These are phyloP conservation scores for Takifugu ocellatus DNA, from an alignment of 2,797 vertebrate species.

Conservation along the genomic window DNA sequence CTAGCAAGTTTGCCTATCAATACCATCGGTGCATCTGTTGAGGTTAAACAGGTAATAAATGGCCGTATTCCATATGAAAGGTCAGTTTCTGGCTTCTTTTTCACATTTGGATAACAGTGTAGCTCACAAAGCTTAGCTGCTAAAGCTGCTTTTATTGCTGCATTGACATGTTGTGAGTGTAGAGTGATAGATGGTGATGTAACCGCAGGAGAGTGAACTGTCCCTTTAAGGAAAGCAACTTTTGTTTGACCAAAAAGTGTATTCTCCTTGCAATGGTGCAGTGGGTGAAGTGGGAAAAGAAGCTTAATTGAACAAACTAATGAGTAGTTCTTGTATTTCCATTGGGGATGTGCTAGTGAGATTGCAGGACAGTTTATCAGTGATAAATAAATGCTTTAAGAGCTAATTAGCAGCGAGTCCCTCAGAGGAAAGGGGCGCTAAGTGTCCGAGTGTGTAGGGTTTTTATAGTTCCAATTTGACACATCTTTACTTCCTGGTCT, in stretches of 20 bases:
- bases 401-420: slow-evolving; percentile 76
- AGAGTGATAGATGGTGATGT: no score
- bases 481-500: slow-evolving; percentile 55
- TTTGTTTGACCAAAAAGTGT: slow-evolving; percentile 48
- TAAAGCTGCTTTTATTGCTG: no score
- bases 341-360: slow-evolving; percentile 75
- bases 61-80: no score
- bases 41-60: no score
- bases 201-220: slow-evolving; percentile 11
- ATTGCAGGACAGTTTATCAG: slow-evolving; percentile 84
- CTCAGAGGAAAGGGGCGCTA: slow-evolving; percentile 63
- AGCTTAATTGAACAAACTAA: slow-evolving; percentile 82
- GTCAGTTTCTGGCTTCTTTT: no score
- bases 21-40: no score
- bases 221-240: slow-evolving; percentile 41
- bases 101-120: no score
- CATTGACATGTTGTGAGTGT: no score
- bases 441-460: slow-evolving; percentile 64
- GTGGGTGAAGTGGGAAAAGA: slow-evolving; percentile 67
- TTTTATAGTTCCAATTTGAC: slow-evolving; percentile 54
- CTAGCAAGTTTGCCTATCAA: no score
- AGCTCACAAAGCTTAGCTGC: no score
- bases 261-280: slow-evolving; percentile 41
- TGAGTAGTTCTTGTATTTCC: slow-evolving; percentile 77
- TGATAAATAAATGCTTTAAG: slow-evolving; percentile 82